A percentile compares a stretch with the other conserved stretches of the same genome.
Conservation (phyloP, 2,797 vertebrate genomes). For the Rhinella marina region DNA sequence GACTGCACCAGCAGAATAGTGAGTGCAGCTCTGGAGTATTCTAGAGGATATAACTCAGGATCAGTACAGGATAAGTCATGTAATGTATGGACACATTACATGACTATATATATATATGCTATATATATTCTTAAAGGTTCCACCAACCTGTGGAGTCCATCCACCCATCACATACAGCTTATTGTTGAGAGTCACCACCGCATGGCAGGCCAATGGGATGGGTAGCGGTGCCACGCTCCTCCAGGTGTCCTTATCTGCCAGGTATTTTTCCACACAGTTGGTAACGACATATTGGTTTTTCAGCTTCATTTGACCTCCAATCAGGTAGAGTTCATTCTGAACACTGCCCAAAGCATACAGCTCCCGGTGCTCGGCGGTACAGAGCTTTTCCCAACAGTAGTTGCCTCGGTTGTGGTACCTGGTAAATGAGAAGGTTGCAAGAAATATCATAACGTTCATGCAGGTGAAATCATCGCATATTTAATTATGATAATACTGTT, state of each 20-base stretch:
- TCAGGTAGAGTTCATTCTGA: conserved; percentile 84
- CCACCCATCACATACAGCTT: conserved; percentile 91
- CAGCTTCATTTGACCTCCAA: conserved; percentile 94
- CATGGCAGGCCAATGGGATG: conserved; percentile 87
- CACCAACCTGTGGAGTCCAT: conserved; percentile 91
- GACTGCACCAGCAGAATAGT: too few species aligned
- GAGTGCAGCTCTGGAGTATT: too few species aligned
- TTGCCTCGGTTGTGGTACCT: conserved; percentile 90
- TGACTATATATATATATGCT: background rate
- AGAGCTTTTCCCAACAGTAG: conserved; percentile 89
- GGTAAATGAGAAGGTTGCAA: conserved; percentile 51
- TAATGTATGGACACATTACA: too few species aligned
- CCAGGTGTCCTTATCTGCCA: conserved; percentile 86
- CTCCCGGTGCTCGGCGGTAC: conserved; percentile 88
- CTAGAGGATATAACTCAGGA: too few species aligned
- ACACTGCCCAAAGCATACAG: conserved; percentile 86
- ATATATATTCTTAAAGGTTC: background rate
- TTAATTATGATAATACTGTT: background rate
- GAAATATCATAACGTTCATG: background rate
- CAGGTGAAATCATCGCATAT: background rate
- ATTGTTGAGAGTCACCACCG: conserved; percentile 81
- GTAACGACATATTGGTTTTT: conserved; percentile 92
- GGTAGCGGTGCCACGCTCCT: conserved; percentile 87
- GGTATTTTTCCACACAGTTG: conserved; percentile 90
- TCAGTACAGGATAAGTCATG: too few species aligned